Percentiles rank a stretch among this genome's conserved stretches.
These are phyloP conservation scores for Trialeurodes vaporariorum DNA, from an alignment of 1,140 invertebrate species.

Conservation along the genomic window DNA sequence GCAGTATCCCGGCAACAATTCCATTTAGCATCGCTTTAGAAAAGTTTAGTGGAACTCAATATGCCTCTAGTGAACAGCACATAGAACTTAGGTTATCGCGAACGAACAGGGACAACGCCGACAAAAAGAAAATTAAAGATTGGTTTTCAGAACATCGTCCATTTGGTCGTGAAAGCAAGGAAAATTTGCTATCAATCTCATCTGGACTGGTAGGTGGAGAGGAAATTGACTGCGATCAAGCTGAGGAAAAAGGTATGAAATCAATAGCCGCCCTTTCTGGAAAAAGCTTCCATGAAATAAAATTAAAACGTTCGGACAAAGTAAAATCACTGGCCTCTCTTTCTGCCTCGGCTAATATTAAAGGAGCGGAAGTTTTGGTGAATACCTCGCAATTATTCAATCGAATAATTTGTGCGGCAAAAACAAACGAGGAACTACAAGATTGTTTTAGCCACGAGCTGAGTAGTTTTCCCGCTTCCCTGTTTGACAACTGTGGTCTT, in stretches of 20 bases:
- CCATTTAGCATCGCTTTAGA: background rate
- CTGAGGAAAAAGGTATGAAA: slow-evolving; percentile 29
- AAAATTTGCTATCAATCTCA: slow-evolving; percentile 29
- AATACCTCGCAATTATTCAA: slow-evolving; percentile 34
- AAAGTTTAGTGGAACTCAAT: background rate
- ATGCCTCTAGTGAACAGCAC: slow-evolving; percentile 32
- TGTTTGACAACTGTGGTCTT: slow-evolving; percentile 35
- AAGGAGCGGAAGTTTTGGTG: slow-evolving; percentile 29
- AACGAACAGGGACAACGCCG: slow-evolving; percentile 30
- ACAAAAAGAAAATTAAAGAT: slow-evolving; percentile 27
- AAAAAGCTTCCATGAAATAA: slow-evolving; percentile 22
- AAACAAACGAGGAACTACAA: slow-evolving; percentile 29
- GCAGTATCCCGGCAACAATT: background rate
- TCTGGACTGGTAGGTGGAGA: slow-evolving; percentile 31
- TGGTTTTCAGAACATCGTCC: slow-evolving; percentile 32
- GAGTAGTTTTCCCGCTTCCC: slow-evolving; percentile 30
- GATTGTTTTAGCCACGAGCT: slow-evolving; percentile 34
- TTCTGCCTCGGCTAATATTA: slow-evolving; percentile 19
- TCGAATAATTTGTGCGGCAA: slow-evolving; percentile 29
- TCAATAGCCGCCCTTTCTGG: slow-evolving; percentile 27
- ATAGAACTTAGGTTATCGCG: slow-evolving; percentile 32
- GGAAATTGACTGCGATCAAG: slow-evolving; percentile 34
- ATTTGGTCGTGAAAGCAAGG: slow-evolving; percentile 23
- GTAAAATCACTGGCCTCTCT: slow-evolving; percentile 21
- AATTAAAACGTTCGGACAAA: slow-evolving; percentile 14